phyloP scores from a whole-genome alignment of 23 tunicate genomes.

The Styela clava region DNA sequence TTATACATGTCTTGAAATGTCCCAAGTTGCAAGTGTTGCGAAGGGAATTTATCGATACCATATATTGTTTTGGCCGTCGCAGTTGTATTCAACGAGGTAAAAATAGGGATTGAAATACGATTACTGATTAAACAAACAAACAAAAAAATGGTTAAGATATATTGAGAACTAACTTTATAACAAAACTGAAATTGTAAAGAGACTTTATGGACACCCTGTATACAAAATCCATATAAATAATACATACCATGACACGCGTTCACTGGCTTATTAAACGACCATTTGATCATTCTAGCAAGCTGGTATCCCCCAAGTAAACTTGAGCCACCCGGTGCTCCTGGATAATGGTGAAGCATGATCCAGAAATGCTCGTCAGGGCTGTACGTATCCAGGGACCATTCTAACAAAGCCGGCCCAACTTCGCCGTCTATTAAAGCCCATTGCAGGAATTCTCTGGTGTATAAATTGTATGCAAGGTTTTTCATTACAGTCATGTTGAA shows the following conservation, averaged over 20 bases:
- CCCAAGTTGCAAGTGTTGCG: no score
- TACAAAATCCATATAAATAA: no score
- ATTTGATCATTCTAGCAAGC: conserved; percentile 11
- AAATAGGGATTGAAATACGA: no score
- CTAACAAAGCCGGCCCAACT: conserved; percentile 41
- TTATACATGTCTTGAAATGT: no score
- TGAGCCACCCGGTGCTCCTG: conserved; percentile 51
- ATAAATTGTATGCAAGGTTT: conserved; percentile 63
- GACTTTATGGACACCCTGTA: no score
- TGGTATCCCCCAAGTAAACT: conserved; percentile 7
- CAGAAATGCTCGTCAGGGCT: conserved; percentile 79
- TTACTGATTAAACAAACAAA: no score
- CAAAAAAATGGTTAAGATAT: no score
- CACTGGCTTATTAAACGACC: conserved; percentile 10
- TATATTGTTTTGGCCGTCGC: no score
- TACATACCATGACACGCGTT: conserved; percentile 17
- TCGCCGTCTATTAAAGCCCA: conserved; percentile 53
- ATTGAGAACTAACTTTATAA: no score
- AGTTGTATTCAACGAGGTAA: no score
- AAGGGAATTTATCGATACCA: no score
- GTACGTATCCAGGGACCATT: conserved; percentile 69
- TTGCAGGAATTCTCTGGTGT: conserved; percentile 44
- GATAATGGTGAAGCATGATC: conserved; percentile 45
- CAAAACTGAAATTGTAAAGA: no score
- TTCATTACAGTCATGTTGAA: conserved; percentile 55